Conservation (phyloP, 64 coral and sea anemone species). For the Actinia tenebrosa region DNA sequence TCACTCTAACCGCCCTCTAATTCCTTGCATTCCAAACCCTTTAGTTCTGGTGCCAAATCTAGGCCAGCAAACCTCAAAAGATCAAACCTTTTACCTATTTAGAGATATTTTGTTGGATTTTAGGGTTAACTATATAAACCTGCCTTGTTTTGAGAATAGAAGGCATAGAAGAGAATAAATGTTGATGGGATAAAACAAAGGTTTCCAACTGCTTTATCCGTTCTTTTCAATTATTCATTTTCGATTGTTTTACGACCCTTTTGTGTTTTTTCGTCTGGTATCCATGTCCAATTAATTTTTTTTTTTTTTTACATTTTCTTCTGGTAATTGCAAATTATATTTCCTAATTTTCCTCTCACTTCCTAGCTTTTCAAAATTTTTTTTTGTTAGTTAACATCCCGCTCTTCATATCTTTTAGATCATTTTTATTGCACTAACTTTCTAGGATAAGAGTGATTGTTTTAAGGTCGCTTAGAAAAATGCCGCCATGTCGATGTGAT, state of each 20-base stretch:
- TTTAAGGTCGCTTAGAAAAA: background rate
- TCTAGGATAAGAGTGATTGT: background rate
- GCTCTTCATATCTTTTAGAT: background rate
- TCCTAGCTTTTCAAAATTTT: background rate
- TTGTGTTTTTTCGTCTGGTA: conserved; percentile 2
- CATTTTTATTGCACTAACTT: background rate
- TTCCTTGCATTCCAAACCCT: background rate
- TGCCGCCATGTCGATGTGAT: background rate
- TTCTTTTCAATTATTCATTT: background rate
- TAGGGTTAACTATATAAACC: background rate
- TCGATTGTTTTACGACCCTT: background rate
- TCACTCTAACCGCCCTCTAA: background rate
- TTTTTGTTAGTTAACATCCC: background rate
- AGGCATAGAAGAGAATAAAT: background rate
- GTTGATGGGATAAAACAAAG: background rate
- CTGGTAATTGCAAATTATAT: background rate
- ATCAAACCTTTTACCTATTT: background rate
- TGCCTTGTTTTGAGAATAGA: background rate
- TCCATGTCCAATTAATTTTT: background rate
- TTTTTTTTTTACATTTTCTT: background rate
- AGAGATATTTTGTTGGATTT: background rate
- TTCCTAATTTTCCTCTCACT: background rate
- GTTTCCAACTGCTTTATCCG: background rate
- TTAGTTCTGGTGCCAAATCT: background rate
- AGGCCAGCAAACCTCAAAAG: background rate